Percentiles rank a stretch among this genome's conserved stretches.
Conservation (phyloP, 2,797 vertebrate genomes). For the Linurgus olivaceus region DNA sequence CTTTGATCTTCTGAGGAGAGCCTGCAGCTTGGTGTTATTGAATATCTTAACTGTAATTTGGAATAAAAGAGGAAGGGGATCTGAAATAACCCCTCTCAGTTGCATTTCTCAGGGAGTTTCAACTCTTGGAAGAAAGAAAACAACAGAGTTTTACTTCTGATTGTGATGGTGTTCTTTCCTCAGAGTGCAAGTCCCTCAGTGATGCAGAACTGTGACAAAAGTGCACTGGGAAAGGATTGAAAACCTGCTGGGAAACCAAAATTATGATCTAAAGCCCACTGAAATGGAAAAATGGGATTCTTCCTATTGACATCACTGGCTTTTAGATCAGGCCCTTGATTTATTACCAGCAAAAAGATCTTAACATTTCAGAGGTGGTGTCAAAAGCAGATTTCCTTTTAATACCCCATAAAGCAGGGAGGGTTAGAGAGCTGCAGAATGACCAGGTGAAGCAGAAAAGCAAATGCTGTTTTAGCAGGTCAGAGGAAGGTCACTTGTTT, state of each 20-base stretch:
- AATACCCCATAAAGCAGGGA: background rate
- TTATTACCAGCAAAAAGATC: background rate
- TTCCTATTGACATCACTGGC: background rate
- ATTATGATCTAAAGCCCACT: background rate
- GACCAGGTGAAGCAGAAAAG: background rate
- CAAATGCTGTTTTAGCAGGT: constrained; percentile 31
- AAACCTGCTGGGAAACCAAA: background rate
- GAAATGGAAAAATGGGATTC: background rate
- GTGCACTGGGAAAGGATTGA: background rate
- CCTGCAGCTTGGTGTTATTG: background rate
- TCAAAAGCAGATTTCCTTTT: background rate
- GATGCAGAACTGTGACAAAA: background rate
- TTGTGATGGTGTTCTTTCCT: background rate
- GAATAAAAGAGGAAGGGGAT: background rate
- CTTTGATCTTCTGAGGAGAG: background rate
- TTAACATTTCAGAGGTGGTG: background rate
- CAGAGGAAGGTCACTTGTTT: constrained; percentile 2
- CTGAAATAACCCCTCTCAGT: background rate
- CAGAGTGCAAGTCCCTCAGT: background rate
- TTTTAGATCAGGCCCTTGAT: background rate
- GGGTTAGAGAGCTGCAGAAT: background rate
- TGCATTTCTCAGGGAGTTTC: background rate
- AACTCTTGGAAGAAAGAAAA: background rate
- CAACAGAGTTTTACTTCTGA: background rate
- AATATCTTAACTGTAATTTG: background rate